These are phyloP conservation scores for Microcebus lehilahytsara DNA, from an alignment of 2,113 vertebrate species.

Conservation along the genomic window DNA sequence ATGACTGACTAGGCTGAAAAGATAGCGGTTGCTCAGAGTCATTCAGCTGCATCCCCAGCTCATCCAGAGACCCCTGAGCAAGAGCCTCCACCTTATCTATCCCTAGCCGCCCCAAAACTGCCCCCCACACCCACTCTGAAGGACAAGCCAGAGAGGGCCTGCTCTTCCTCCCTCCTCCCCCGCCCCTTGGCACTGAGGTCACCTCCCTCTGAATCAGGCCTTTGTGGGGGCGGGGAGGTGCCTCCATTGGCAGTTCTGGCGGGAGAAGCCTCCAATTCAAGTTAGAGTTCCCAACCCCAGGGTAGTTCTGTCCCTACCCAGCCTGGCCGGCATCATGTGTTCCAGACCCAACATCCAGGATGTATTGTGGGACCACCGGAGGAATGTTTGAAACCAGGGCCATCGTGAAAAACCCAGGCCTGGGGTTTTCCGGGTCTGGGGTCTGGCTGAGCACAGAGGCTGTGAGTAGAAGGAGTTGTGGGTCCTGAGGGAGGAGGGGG, in stretches of 20 bases:
- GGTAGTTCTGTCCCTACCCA: neutral
- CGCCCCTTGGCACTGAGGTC: conserved; percentile 29
- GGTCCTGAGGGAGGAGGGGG: neutral
- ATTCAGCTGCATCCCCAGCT: neutral
- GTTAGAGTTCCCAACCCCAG: neutral
- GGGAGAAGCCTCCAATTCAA: conserved; percentile 20
- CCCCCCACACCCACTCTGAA: neutral
- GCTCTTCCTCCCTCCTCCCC: neutral
- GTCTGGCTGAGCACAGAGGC: neutral
- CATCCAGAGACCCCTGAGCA: neutral
- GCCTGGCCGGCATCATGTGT: neutral
- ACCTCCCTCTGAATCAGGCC: conserved; percentile 67
- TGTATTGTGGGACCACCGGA: conserved; percentile 67
- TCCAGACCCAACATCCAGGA: conserved; percentile 54
- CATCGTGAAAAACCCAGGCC: neutral
- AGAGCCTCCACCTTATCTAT: neutral
- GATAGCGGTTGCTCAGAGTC: neutral
- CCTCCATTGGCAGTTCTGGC: conserved; percentile 29
- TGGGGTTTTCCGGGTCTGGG: neutral
- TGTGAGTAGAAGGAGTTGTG: neutral
- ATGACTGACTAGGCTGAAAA: neutral
- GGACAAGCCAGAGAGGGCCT: neutral
- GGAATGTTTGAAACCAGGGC: conserved; percentile 78
- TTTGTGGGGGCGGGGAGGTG: conserved; percentile 11
- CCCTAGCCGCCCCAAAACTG: neutral